Conservation (phyloP, 2,113 vertebrate species). For the Chroicocephalus ridibundus region DNA sequence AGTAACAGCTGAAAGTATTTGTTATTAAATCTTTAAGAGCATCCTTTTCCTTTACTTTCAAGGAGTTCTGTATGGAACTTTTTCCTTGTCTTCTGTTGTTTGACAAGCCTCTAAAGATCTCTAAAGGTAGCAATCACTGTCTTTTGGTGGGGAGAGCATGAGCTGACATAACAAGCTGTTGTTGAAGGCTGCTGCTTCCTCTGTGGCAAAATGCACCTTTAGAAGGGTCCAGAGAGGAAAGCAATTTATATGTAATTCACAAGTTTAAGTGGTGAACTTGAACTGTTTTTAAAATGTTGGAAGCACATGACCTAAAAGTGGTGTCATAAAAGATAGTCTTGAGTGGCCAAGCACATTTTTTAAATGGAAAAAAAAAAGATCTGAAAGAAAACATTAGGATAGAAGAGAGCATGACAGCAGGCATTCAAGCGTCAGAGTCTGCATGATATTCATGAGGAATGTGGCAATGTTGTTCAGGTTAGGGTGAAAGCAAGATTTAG, state of each 20-base stretch:
- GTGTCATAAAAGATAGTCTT: neutral
- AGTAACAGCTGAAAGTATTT: neutral
- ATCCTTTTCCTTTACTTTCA: neutral
- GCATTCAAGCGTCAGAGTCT: neutral
- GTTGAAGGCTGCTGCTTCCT: neutral
- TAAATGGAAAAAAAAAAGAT: neutral
- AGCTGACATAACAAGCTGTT: neutral
- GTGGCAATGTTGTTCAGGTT: neutral
- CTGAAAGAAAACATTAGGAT: neutral
- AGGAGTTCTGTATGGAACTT: neutral
- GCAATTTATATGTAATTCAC: neutral
- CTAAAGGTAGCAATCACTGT: neutral
- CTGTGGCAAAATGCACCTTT: neutral
- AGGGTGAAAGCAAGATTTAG: neutral
- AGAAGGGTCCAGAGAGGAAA: neutral
- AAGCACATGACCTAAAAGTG: neutral
- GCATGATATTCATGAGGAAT: neutral
- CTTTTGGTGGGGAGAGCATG: neutral
- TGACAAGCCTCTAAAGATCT: neutral
- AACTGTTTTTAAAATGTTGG: neutral
- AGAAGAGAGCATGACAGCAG: neutral
- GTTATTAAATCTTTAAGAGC: neutral
- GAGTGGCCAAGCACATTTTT: neutral
- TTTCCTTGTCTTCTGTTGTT: neutral
- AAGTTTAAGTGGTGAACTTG: neutral